These are phyloP conservation scores for Eristalinus aeneus DNA, from an alignment of 2,888 invertebrate genomes.

Conservation along the genomic window DNA sequence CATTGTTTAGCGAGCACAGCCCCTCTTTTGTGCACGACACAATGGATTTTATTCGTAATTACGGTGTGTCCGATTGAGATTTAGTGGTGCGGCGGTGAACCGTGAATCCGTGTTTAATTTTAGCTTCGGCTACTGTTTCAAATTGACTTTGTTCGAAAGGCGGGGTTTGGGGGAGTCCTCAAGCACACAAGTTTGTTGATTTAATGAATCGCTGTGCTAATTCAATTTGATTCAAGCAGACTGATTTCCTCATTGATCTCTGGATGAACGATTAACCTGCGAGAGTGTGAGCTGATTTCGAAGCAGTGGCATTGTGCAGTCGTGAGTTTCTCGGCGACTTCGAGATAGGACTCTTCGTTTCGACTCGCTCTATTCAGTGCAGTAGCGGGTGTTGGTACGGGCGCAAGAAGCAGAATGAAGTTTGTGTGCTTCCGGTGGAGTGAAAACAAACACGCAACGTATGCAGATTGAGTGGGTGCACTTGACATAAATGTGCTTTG, in stretches of 20 bases:
- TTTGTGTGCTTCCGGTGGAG: no score
- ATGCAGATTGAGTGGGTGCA: not conserved
- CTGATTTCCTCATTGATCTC: not conserved
- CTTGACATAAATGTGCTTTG: not conserved
- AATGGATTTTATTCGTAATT: conserved; percentile 33
- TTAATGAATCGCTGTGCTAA: not conserved
- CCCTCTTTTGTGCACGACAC: not conserved
- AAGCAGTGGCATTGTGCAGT: not conserved
- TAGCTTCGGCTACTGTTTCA: not conserved
- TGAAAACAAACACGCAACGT: not conserved
- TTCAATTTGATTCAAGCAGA: not conserved
- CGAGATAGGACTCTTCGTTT: not conserved
- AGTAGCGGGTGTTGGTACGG: not conserved
- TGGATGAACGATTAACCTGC: not conserved
- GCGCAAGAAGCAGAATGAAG: not conserved
- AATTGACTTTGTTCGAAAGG: not conserved
- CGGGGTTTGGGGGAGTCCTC: not conserved
- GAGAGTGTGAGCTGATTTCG: not conserved
- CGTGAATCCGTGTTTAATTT: not conserved
- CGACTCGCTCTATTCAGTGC: not conserved
- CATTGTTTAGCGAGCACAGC: conserved; percentile 15
- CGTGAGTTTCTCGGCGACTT: not conserved
- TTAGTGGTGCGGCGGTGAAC: not conserved
- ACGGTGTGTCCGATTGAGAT: not conserved
- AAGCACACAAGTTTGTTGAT: not conserved